A percentile compares a stretch with the other conserved stretches of the same genome.
phyloP scores from a whole-genome alignment of 2,888 invertebrate species.

The Dugesia japonica region DNA sequence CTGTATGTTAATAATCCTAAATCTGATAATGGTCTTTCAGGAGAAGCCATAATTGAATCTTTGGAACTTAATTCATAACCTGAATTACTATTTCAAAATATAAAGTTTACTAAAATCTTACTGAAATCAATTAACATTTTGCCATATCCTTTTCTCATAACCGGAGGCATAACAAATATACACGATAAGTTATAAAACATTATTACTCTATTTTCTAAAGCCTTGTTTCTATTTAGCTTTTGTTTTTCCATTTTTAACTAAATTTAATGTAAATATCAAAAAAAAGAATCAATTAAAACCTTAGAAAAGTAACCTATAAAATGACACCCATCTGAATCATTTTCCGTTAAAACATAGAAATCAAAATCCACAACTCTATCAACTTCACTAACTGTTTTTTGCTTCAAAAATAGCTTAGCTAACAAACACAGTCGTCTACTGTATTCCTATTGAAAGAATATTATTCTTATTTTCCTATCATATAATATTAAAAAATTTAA shows the following conservation, averaged over 20 bases:
- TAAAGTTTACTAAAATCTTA: too few species aligned
- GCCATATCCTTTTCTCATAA: slow-evolving; percentile 89
- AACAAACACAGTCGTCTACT: slow-evolving; percentile 90
- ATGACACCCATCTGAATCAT: slow-evolving; percentile 63
- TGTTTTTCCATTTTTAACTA: slow-evolving; percentile 32
- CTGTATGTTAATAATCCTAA: slow-evolving; percentile 88
- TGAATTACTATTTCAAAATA: too few species aligned
- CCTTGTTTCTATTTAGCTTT: slow-evolving; percentile 27
- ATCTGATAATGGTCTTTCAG: slow-evolving; percentile 92
- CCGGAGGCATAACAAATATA: slow-evolving; percentile 83
- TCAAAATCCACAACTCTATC: slow-evolving; percentile 91
- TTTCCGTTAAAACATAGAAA: slow-evolving; percentile 91
- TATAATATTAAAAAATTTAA: too few species aligned
- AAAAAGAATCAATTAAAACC: too few species aligned
- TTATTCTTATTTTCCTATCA: too few species aligned
- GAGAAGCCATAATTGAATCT: slow-evolving; percentile 94
- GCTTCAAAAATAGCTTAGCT: slow-evolving; percentile 93
- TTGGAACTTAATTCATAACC: slow-evolving; percentile 84
- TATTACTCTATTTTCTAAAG: background rate
- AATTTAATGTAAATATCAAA: background rate
- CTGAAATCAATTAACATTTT: slow-evolving; percentile 94
- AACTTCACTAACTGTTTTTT: slow-evolving; percentile 74
- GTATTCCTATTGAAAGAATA: slow-evolving; percentile 58
- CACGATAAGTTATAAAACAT: slow-evolving; percentile 94
- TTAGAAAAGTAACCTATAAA: slow-evolving; percentile 96